Conservation (phyloP, 2,888 invertebrate genomes). For the Meganola albula region DNA sequence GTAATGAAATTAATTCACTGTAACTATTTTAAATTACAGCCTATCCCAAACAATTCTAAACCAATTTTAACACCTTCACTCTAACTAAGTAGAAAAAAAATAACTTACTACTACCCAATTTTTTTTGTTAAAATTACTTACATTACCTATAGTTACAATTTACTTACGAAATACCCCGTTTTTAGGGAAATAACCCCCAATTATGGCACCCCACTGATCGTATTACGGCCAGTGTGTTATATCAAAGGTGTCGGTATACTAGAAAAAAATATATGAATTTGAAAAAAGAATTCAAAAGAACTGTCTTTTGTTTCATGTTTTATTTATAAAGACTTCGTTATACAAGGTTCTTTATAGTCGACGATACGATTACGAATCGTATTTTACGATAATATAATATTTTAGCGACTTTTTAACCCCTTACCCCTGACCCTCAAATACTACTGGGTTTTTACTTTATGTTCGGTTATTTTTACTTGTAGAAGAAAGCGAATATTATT, state of each 20-base stretch:
- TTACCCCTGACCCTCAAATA: no score
- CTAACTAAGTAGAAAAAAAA: conserved; percentile 10
- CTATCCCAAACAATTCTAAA: no score
- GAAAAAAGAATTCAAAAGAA: conserved; percentile 13
- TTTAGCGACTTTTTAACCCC: no score
- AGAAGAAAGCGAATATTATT: no score
- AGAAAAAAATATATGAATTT: conserved; percentile 14
- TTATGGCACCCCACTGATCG: conserved; percentile 27
- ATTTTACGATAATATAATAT: no score
- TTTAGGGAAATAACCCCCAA: conserved; percentile 25
- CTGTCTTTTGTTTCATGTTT: conserved; percentile 26
- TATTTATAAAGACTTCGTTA: conserved; percentile 16
- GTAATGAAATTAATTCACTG: no score
- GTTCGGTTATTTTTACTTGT: no score
- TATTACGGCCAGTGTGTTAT: conserved; percentile 22
- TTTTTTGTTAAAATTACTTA: conserved; percentile 22
- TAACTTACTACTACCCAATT: conserved; percentile 14
- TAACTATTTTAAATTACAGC: no score
- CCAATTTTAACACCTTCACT: conserved; percentile 17
- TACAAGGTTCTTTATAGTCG: conserved; percentile 4
- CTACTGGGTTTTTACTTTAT: no score
- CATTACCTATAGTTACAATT: conserved; percentile 24
- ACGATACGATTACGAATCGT: conserved; percentile 21
- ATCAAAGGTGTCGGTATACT: conserved; percentile 23
- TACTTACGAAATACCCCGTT: conserved; percentile 31